These are phyloP conservation scores for Venustaconcha ellipsiformis DNA, from an alignment of 1,140 invertebrate species.

Conservation along the genomic window DNA sequence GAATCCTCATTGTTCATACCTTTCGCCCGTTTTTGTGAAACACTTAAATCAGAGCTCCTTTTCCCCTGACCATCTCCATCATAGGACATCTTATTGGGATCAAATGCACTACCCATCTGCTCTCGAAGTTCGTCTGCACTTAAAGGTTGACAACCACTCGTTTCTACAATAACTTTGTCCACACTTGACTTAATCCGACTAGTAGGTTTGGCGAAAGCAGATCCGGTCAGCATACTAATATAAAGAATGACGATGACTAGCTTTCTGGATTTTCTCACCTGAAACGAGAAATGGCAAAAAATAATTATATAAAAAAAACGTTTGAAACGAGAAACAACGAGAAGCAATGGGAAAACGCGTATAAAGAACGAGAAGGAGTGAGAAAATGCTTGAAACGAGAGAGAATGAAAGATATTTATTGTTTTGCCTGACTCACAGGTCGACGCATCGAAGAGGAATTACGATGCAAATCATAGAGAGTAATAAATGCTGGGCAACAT, in stretches of 20 bases:
- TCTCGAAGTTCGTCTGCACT: constrained; percentile 12
- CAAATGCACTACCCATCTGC: constrained; percentile 19
- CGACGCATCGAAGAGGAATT: no score
- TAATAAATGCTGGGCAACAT: no score
- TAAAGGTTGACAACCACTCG: constrained; percentile 21
- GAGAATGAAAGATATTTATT: no score
- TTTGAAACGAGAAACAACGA: no score
- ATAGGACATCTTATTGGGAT: constrained; percentile 13
- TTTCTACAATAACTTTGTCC: constrained; percentile 17
- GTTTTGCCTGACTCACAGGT: no score
- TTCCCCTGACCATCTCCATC: constrained; percentile 8
- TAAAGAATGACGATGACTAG: constrained; percentile 20
- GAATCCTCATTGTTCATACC: constrained; percentile 7
- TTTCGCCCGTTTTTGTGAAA: constrained; percentile 21
- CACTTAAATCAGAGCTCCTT: background rate
- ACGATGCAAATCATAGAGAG: no score
- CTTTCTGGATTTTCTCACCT: constrained; percentile 19
- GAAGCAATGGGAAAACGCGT: no score
- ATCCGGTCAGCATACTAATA: constrained; percentile 9
- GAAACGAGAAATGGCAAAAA: constrained; percentile 4
- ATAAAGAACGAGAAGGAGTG: no score
- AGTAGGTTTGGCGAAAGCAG: constrained; percentile 4
- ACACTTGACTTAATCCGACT: background rate
- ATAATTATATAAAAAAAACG: no score
- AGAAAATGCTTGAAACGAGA: no score